A percentile compares a stretch with the other conserved stretches of the same genome.
Conservation (phyloP, 2,797 vertebrate species). For the Alectoris magna region DNA sequence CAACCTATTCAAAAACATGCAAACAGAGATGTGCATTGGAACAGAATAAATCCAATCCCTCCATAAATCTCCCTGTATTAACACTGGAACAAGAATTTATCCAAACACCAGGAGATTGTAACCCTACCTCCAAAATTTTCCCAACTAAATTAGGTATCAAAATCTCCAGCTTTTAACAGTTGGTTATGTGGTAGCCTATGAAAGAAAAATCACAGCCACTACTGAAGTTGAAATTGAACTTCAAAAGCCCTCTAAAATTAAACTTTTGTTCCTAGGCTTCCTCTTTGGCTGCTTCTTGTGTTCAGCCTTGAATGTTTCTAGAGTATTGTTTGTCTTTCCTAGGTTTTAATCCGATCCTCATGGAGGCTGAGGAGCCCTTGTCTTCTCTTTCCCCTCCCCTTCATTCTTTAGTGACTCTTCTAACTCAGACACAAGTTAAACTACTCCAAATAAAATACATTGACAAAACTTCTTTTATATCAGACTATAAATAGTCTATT, state of each 20-base stretch:
- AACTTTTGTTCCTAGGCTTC: constrained; percentile 10
- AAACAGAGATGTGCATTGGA: not conserved
- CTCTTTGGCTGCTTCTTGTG: not conserved
- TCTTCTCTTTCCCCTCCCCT: not conserved
- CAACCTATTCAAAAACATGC: not conserved
- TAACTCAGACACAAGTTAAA: not conserved
- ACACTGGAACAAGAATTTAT: constrained; percentile 22
- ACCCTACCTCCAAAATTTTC: constrained; percentile 3
- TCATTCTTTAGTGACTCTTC: not conserved
- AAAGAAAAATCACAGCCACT: constrained; percentile 24
- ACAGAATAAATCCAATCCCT: constrained; percentile 45
- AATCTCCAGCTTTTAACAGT: not conserved
- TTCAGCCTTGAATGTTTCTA: not conserved
- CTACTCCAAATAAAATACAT: not conserved
- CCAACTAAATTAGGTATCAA: constrained; percentile 15
- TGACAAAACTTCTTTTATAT: not conserved
- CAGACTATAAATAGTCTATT: not conserved
- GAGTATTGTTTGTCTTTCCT: constrained; percentile 14
- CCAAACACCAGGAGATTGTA: constrained; percentile 7
- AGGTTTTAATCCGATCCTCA: constrained; percentile 24
- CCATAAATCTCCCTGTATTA: constrained; percentile 8
- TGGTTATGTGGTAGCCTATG: not conserved
- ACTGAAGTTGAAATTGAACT: not conserved
- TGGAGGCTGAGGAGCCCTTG: not conserved
- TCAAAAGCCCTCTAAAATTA: constrained; percentile 39